Conservation (phyloP, 2,888 invertebrate genomes). For the Anoncus sp. region DNA sequence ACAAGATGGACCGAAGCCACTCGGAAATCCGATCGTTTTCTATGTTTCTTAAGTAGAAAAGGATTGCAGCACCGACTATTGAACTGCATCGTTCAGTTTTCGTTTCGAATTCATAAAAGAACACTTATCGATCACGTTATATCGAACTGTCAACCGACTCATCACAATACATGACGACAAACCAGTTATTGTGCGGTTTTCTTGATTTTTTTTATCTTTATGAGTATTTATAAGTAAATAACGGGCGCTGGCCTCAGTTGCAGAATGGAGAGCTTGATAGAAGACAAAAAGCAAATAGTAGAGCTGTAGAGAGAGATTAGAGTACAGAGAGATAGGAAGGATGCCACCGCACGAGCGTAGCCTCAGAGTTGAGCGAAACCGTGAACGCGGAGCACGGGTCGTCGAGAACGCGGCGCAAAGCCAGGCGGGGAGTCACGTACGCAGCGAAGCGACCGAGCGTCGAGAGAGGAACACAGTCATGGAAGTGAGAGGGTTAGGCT, state of each 20-base stretch:
- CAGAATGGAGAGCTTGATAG: no score
- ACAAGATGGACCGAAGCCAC: neutral
- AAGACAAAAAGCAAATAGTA: no score
- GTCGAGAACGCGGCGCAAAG: neutral
- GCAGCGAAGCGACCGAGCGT: neutral
- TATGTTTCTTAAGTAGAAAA: slow-evolving; percentile 8
- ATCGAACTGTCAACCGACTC: neutral
- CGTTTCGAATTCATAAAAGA: neutral
- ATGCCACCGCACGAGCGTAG: slow-evolving; percentile 1
- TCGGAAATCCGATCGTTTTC: slow-evolving; percentile 7
- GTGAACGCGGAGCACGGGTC: neutral
- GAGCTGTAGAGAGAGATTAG: no score
- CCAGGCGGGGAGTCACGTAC: neutral
- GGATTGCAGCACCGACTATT: slow-evolving; percentile 4
- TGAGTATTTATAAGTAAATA: no score
- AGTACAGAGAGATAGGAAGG: no score
- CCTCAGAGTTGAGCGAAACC: neutral
- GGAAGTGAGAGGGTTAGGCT: neutral
- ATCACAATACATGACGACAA: no score
- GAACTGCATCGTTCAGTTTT: slow-evolving; percentile 4
- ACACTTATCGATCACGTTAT: slow-evolving; percentile 4
- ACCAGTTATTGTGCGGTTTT: no score
- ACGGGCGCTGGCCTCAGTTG: no score
- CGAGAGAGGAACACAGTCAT: neutral
- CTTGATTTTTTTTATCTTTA: no score